phyloP scores from a whole-genome alignment of 2,113 vertebrate genomes.

The Orthonyx spaldingii region DNA sequence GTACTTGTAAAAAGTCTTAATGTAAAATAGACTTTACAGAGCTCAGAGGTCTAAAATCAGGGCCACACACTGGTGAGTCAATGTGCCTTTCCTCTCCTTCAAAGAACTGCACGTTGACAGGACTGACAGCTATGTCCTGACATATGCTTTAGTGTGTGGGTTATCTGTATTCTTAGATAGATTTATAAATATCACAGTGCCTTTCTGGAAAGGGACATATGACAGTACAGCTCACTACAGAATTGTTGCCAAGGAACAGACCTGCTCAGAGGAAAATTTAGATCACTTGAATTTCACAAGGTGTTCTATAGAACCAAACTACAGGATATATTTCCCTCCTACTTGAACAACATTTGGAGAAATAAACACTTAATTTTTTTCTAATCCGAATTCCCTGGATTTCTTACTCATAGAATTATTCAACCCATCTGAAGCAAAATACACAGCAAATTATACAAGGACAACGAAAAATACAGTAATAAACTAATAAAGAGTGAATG shows the following conservation, averaged over 20 bases:
- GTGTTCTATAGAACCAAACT: conserved; percentile 17
- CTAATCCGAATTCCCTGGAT: neutral
- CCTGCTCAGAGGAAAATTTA: conserved; percentile 45
- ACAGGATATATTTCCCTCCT: neutral
- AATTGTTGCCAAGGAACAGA: conserved; percentile 37
- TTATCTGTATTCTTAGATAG: conserved; percentile 53
- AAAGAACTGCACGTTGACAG: neutral
- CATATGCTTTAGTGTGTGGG: conserved; percentile 45
- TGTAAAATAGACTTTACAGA: neutral
- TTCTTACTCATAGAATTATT: neutral
- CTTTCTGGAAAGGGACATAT: conserved; percentile 50
- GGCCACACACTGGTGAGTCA: neutral
- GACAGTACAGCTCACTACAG: conserved; percentile 33
- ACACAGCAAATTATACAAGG: neutral
- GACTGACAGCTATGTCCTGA: conserved; percentile 42
- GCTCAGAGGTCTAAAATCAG: neutral
- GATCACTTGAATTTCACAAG: conserved; percentile 19
- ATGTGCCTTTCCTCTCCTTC: neutral
- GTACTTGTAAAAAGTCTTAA: neutral
- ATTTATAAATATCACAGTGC: conserved; percentile 46
- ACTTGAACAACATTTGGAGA: neutral
- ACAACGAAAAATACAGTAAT: neutral
- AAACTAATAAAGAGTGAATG: neutral
- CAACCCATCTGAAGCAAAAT: neutral
- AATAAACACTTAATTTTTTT: neutral